A percentile compares a stretch with the other conserved stretches of the same genome.
phyloP scores from a whole-genome alignment of 2,113 vertebrate genomes.

The Thamnaconus septentrionalis region DNA sequence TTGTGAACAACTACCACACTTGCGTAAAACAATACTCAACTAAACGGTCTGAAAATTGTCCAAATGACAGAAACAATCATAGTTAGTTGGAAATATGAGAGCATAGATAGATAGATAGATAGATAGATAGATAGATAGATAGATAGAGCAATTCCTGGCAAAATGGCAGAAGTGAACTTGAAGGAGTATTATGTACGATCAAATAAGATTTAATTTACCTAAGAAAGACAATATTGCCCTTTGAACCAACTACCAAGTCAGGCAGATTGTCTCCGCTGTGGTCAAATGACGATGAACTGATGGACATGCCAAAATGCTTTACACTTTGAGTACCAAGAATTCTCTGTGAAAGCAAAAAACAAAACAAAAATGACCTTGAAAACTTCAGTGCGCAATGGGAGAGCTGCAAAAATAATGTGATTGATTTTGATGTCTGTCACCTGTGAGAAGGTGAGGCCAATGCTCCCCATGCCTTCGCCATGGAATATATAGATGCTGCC shows the following conservation, averaged over 20 bases:
- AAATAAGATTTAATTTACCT: constrained; percentile 52
- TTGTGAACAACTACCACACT: not conserved
- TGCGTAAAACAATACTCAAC: not conserved
- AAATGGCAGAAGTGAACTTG: no score
- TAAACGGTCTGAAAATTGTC: no score
- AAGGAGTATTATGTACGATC: no score
- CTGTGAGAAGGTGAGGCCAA: constrained; percentile 65
- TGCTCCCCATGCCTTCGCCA: constrained; percentile 24
- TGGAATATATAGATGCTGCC: constrained; percentile 79
- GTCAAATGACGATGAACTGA: constrained; percentile 68
- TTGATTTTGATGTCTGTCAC: constrained; percentile 36
- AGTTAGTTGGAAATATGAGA: no score
- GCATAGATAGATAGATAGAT: no score
- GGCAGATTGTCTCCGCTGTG: constrained; percentile 59
- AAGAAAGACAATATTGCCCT: constrained; percentile 69
- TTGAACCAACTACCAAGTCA: constrained; percentile 74
- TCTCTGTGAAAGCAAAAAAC: constrained; percentile 47
- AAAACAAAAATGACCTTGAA: no score
- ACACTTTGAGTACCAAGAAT: constrained; percentile 65
- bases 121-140: no score
- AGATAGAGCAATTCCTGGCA: no score
- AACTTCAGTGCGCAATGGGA: not conserved
- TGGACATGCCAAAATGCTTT: constrained; percentile 70
- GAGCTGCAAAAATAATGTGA: not conserved
- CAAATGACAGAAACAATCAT: not conserved